Evolutionary conservation across 2,888 invertebrate species (phyloP).

Genomic region (Bellardia bayeri): DNA sequence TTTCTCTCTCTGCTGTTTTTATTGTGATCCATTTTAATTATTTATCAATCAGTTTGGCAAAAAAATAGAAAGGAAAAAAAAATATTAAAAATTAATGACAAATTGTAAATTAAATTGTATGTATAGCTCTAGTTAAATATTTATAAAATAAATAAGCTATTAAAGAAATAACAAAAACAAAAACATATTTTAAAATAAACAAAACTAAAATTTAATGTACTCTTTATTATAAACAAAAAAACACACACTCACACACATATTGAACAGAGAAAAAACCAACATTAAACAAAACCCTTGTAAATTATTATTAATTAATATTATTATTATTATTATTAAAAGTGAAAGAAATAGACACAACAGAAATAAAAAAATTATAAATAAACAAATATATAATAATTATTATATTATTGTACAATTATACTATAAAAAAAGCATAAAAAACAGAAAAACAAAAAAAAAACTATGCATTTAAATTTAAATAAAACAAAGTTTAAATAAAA

Average conservation of each 20-base stretch:
- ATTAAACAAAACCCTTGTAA: conserved; percentile 40
- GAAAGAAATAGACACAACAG: conserved; percentile 13
- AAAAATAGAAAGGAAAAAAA: background rate
- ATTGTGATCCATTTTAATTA: conserved; percentile 33
- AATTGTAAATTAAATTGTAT: conserved; percentile 65
- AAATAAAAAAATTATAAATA: conserved; percentile 1
- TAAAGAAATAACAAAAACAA: background rate
- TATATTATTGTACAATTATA: conserved; percentile 70
- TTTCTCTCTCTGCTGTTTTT: background rate
- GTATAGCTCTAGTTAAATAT: conserved; percentile 61
- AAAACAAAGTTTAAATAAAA: conserved; percentile 49
- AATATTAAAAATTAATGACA: conserved; percentile 45
- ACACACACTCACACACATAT: background rate
- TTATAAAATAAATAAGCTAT: conserved; percentile 47
- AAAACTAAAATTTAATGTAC: conserved; percentile 18
- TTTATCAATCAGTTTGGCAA: background rate
- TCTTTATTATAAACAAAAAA: background rate
- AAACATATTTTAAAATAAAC: conserved; percentile 14
- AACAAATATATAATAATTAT: conserved; percentile 55
- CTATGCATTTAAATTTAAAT: conserved; percentile 67
- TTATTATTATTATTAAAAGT: conserved; percentile 35
- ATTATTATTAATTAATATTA: conserved; percentile 22
- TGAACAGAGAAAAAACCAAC: background rate
- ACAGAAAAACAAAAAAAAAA: conserved; percentile 42
- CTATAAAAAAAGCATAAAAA: conserved; percentile 39